Conservation (phyloP, 2,113 vertebrate genomes). For the Mesoclemmys tuberculata region DNA sequence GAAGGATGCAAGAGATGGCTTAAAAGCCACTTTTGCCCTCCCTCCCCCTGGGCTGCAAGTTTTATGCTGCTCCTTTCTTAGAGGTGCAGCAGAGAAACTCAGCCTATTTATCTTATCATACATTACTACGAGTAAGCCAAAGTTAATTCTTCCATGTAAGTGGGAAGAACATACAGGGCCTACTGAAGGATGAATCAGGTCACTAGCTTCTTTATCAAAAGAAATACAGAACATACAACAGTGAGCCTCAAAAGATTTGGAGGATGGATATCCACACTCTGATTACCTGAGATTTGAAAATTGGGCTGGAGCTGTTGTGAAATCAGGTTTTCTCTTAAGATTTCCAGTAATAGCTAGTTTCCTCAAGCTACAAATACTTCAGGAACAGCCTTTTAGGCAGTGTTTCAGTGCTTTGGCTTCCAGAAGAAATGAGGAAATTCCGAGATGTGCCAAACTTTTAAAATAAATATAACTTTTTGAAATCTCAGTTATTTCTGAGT, state of each 20-base stretch:
- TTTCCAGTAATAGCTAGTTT: background rate
- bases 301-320: background rate
- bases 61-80: background rate
- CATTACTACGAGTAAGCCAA: background rate
- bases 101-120: background rate
- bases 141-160: background rate
- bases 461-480: background rate
- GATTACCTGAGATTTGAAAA: background rate
- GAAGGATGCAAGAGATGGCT: background rate
- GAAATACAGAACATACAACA: background rate
- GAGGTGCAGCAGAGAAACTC: rapidly evolving
- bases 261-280: background rate
- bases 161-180: background rate
- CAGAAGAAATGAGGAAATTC: background rate
- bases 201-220: background rate
- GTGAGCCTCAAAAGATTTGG: background rate
- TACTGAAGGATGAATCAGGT: background rate
- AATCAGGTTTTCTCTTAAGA: background rate
- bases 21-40: background rate
- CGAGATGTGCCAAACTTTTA: background rate
- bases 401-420: background rate
- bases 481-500: background rate
- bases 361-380: background rate
- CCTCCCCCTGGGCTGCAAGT: background rate
- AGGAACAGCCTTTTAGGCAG: background rate